A percentile compares a stretch with the other conserved stretches of the same genome.
These are phyloP conservation scores for Perca flavescens DNA, from an alignment of 2,113 vertebrate genomes.

Conservation along the genomic window DNA sequence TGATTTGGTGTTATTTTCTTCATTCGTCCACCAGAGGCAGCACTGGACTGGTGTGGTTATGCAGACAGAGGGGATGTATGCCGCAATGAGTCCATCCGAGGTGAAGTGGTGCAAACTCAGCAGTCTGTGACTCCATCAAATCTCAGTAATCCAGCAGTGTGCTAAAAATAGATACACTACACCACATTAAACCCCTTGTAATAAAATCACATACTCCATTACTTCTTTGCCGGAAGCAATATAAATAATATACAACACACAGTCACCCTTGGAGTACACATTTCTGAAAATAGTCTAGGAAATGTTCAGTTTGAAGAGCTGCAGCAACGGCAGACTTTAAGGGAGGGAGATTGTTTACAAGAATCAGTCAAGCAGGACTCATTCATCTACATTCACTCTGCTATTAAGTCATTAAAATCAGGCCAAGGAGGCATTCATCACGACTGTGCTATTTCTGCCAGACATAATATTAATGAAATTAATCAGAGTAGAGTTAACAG, in stretches of 20 bases:
- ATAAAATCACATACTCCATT: constrained; percentile 69
- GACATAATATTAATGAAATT: constrained; percentile 74
- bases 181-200: constrained; percentile 59
- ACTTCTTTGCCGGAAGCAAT: constrained; percentile 34
- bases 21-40: constrained; percentile 69
- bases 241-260: constrained; percentile 21
- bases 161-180: constrained; percentile 74
- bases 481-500: constrained; percentile 40
- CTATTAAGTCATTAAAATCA: constrained; percentile 65
- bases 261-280: not conserved
- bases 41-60: constrained; percentile 44
- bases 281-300: constrained; percentile 11
- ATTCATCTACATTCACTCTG: constrained; percentile 65
- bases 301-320: not conserved
- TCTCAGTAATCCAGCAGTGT: constrained; percentile 62
- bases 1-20: constrained; percentile 10
- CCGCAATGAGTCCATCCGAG: constrained; percentile 63
- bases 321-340: constrained; percentile 1
- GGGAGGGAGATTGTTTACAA: constrained; percentile 50
- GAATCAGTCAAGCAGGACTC: constrained; percentile 41
- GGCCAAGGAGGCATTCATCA: constrained; percentile 65
- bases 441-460: constrained; percentile 58
- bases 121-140: constrained; percentile 72
- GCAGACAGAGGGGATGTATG: constrained; percentile 47
- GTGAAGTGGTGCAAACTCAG: constrained; percentile 75